Evolutionary conservation across 2,797 vertebrate species (phyloP).

Genomic region (Petrocephalus schoutedeni): DNA sequence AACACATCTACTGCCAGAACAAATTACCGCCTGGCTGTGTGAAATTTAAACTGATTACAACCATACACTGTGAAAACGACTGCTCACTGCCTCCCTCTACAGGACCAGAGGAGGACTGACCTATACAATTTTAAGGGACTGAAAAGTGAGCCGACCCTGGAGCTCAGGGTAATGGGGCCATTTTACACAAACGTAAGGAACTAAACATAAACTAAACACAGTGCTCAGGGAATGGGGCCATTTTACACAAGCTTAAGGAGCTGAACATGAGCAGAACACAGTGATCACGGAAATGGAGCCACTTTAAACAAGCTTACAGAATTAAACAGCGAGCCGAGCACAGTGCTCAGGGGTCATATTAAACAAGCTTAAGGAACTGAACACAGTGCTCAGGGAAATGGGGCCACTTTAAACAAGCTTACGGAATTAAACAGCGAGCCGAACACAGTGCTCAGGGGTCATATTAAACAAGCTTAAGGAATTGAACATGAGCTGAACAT

Average conservation of each 20-base stretch:
- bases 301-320: too few relatives aligned
- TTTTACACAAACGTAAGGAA: not conserved
- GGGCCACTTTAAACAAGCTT: not conserved
- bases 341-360: too few relatives aligned
- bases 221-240: slow-evolving; percentile 58
- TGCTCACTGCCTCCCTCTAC: not conserved
- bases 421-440: not conserved
- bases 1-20: not conserved
- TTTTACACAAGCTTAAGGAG: not conserved
- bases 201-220: not conserved
- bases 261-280: not conserved
- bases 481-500: not conserved
- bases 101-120: not conserved
- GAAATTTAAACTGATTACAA: not conserved
- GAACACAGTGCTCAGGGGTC: slow-evolving; percentile 57
- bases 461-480: not conserved
- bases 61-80: not conserved
- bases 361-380: too few relatives aligned
- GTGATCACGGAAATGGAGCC: not conserved
- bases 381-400: not conserved
- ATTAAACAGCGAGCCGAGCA: not conserved
- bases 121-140: not conserved
- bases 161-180: not conserved
- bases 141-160: not conserved
- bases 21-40: not conserved